Base-by-base conservation (phyloP, 1,140 invertebrate species). In the Aphelinus certus region DNA sequence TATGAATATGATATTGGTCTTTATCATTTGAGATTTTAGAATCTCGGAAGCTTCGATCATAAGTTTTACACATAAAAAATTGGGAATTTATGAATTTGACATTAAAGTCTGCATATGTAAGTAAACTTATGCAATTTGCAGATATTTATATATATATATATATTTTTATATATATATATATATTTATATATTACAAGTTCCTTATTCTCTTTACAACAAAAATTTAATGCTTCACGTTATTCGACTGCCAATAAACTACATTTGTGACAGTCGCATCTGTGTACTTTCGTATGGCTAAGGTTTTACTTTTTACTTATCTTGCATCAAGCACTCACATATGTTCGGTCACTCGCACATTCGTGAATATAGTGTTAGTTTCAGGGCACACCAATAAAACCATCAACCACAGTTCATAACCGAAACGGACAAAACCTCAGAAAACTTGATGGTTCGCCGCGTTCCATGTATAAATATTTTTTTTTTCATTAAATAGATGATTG, bases 401-500 rank as follows among this genome's bases (percentile, higher is more conserved):
- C 49, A 79, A 81, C 77, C 70, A 73, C 79, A 60, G 68, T 71
- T 48, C 67, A 64, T 60, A 60, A 69, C 46, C 57, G 62, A 76
- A 67, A 70, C 49, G 56, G 65, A 56, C 67, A 67, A 65, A 70
- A 76, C 64, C 63, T 47, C 51, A 56, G 48, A 67, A 67, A 72
- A 71, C 47, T 61, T 45, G 9, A 64, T 60, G 74, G 57, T 66
- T 46, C n/a, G 69, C 10, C 64, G 81, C 78, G 79, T 26, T 81
- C 82, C 83, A 84, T 81, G 81, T 86, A 86, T 84, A 86, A 86
- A 86, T 86, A 84, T 80, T 77, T 75, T 70, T 67, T 70, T 65
- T 74, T 26, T 77, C 79, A 77, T 83, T 84, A 82, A 83, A 84
- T 83, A 84, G 68, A 69, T 79, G 74, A 72, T 71, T 81, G 81